Base-by-base conservation (phyloP, 2,888 invertebrate genomes). In the Spatulosminthurus flaviceps region DNA sequence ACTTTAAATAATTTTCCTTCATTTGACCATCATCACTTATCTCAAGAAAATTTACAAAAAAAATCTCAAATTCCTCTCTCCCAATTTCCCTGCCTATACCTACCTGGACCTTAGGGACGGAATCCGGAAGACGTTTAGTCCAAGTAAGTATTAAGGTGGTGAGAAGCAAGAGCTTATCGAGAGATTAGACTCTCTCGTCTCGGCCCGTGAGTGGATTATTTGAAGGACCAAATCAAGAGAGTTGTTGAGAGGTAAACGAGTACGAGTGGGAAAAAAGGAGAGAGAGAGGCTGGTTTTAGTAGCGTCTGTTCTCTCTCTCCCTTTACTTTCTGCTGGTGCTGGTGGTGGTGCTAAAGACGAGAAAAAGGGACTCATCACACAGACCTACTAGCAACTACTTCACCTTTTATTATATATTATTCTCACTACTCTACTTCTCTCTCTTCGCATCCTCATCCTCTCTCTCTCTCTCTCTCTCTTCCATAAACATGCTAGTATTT, bases 141-240 rank as follows among this genome's bases (percentile, higher is more conserved):
- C 41, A 75, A 75, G 64, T n/a, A n/a, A n/a, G n/a, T n/a, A n/a
- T n/a, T n/a, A 61, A 64, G 51, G 61, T 75, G 28, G 64, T 64
- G 29, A 5, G 64, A 75, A 34, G 75, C 75, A 75, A 79, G 79
- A 75, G 79, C 79, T 79, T 79, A 79, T 79, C 79, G 69, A 75
- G 75, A 79, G 75, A 79, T 79, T 79, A 79, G 79, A 70, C 60
- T 74, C n/a, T n/a, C 75, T 79, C 79, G 70, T 74, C 75, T 75
- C 79, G 80, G 79, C 69, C 66, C 76, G 78, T 80, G 81, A 84
- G 83, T 84, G 84, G 84, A 84, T 83, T 83, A 83, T 82, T 81
- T 84, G 80, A 84, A 84, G 84, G 82, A 79, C 81, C 82, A 82
- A 84, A 84, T 84, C 84, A 84, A 84, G 84, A 82, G 83, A 84